These are phyloP conservation scores for Lepus timidus DNA, from an alignment of 2,113 vertebrate species.

Conservation along the genomic window DNA sequence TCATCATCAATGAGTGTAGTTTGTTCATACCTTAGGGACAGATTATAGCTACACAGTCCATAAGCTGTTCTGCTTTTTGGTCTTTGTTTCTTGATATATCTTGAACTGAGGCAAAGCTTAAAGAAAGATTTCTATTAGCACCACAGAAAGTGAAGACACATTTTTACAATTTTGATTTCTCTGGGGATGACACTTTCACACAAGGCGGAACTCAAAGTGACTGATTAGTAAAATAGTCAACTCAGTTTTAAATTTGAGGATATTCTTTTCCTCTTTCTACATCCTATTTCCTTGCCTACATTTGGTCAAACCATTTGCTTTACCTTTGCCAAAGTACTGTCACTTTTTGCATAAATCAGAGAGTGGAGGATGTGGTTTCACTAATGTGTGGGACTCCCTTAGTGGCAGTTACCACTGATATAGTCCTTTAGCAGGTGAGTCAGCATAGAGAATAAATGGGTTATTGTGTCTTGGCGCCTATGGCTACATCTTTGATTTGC, in stretches of 20 bases:
- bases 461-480: slow-evolving; percentile 42
- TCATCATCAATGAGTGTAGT: background rate
- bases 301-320: slow-evolving; percentile 24
- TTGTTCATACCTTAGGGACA: background rate
- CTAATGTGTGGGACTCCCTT: background rate
- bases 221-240: background rate
- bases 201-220: background rate
- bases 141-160: background rate
- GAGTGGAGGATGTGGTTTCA: background rate
- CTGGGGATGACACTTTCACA: background rate
- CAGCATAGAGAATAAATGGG: slow-evolving; percentile 49
- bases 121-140: background rate
- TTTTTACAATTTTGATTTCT: background rate
- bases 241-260: background rate
- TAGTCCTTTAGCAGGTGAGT: slow-evolving; percentile 1
- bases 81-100: background rate
- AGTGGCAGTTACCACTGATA: background rate
- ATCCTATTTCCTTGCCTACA: background rate
- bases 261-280: background rate
- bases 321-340: slow-evolving; percentile 29
- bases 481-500: background rate
- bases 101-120: background rate
- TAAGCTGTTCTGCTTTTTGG: background rate
- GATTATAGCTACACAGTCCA: background rate
- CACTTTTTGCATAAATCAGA: background rate